A percentile compares a stretch with the other conserved stretches of the same genome.
Evolutionary conservation across 2,113 vertebrate species (phyloP).

Genomic region (Picathartes gymnocephalus): DNA sequence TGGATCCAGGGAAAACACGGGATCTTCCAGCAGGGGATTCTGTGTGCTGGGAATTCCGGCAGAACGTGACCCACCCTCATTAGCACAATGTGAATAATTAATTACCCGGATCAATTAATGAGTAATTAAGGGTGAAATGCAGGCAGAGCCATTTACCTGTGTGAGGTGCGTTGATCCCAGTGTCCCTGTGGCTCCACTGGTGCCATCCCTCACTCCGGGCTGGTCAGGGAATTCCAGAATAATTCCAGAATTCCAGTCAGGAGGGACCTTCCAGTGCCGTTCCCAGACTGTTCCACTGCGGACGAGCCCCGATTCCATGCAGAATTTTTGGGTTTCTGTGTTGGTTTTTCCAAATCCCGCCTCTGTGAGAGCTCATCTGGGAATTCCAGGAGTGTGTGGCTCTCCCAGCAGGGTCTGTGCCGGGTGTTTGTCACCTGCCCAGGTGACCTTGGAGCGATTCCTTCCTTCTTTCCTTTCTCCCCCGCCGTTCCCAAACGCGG

Average conservation of each 20-base stretch:
- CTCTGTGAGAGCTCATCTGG: rapidly evolving
- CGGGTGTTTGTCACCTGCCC: neutral
- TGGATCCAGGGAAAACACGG: neutral
- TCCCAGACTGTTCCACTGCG: neutral
- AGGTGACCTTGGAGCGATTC: neutral
- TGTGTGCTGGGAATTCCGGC: neutral
- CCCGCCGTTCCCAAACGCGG: neutral
- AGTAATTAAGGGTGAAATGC: neutral
- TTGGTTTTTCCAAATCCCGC: neutral
- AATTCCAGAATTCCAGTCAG: rapidly evolving
- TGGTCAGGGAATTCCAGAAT: neutral
- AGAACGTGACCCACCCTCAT: neutral
- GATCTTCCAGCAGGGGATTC: neutral
- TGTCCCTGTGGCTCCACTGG: neutral
- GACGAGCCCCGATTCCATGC: rapidly evolving
- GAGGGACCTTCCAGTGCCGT: neutral
- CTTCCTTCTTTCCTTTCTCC: neutral
- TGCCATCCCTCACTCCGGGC: neutral
- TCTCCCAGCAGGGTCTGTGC: neutral
- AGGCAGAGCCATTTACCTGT: neutral
- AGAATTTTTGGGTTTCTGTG: neutral
- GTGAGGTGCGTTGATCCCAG: neutral
- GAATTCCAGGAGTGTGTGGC: neutral
- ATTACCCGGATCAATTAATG: rapidly evolving
- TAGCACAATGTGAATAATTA: neutral